These are phyloP conservation scores for Macrobrachium rosenbergii DNA, from an alignment of 1,140 invertebrate species.

Conservation along the genomic window DNA sequence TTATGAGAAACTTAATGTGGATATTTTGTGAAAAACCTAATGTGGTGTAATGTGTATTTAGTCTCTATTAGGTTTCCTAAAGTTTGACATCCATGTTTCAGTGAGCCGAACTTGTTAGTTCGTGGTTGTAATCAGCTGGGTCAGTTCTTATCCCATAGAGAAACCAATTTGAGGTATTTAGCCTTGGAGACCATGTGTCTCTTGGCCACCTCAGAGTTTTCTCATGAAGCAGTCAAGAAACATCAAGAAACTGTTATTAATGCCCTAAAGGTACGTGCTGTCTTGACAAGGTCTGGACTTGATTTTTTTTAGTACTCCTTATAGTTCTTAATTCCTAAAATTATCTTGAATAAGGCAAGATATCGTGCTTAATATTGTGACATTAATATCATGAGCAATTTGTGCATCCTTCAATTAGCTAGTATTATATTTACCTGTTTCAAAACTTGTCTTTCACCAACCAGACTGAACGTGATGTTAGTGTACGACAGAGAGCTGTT, in stretches of 20 bases:
- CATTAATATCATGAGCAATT: too few relatives aligned
- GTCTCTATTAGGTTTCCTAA: not conserved
- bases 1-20: not conserved
- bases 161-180: slow-evolving; percentile 98
- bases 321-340: too few relatives aligned
- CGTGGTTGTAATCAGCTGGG: slow-evolving; percentile 98
- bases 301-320: too few relatives aligned
- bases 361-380: too few relatives aligned
- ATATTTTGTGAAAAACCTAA: not conserved
- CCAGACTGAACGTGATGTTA: slow-evolving; percentile 98
- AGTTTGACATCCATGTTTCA: slow-evolving; percentile 67
- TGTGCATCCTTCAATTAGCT: too few relatives aligned
- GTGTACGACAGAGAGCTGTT: slow-evolving; percentile 97
- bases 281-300: not conserved
- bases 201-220: slow-evolving; percentile 98
- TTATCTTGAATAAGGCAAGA: too few relatives aligned
- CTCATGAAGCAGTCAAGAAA: slow-evolving; percentile 99
- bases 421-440: too few relatives aligned
- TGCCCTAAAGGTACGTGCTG: slow-evolving; percentile 87
- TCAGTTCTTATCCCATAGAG: slow-evolving; percentile 97
- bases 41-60: not conserved
- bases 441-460: too few relatives aligned
- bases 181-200: slow-evolving; percentile 99
- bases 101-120: slow-evolving; percentile 96
- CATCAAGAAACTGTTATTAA: slow-evolving; percentile 99